Base-by-base conservation (phyloP, 2,888 invertebrate genomes). In the Callosobruchus maculatus region DNA sequence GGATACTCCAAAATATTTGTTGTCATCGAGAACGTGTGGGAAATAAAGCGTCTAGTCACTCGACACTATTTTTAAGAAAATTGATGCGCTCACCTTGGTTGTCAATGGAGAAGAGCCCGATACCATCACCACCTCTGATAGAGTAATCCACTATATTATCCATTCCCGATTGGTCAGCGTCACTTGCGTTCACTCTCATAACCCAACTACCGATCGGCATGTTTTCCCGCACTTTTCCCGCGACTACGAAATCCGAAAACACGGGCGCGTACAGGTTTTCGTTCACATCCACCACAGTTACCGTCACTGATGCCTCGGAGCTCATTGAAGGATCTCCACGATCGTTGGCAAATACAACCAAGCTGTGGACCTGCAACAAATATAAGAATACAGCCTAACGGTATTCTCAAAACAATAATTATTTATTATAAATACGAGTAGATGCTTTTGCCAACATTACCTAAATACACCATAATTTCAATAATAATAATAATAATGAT, bases 261-360 rank as follows among this genome's bases (percentile, higher is more conserved):
- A 89, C 89, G 0, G 98, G 97, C 73, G 96, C 90, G 87, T 93
- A 92, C 74, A 92, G 89, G 88, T 98, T 98, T 88, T 98, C 98
- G 88, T 98, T 97, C 21, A 98, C 97, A 88, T 98, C 98, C 80
- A 95, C 93, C 77, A 96, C 91, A 87, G 97, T 96, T 73, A 98
- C 91, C 72, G 94, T 91, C 66, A 98, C 91, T 75, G 93, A 91
- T 75, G 95, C 93, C 83, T 94, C 94, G 0, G 96, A 91, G 76
- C 92, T 92, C 77, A 97, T 88, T 3, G 95, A 90, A 0, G 96
- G 97, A 74, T 91, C 92, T 0, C 97, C 98, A 49, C 92, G 91
- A 88, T 98, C 98, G 70, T 92, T 91, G 0, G 97, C 98, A 74
- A 93, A 91, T 73, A 97, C 94, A 73, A 94, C 93, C 78, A 98